Base-by-base conservation (phyloP, 2,113 vertebrate species). In the Hepsetus odoe region DNA sequence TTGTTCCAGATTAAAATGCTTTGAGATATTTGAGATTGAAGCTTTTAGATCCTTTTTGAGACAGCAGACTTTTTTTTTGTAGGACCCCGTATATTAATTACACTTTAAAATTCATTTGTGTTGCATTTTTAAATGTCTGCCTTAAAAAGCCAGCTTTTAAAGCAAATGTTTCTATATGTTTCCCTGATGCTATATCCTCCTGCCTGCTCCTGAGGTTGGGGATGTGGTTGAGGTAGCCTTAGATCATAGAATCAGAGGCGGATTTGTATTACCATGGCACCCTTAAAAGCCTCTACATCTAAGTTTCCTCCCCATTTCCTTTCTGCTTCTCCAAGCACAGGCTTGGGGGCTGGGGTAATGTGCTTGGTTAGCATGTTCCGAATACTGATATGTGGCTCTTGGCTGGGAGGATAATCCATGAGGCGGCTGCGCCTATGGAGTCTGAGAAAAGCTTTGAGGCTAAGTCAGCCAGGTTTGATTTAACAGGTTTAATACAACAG, bases 221-320 rank as follows among this genome's bases (percentile, higher is more conserved):
- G 67, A 81, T 85, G 72, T 38, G 65, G 38, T 80, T 42, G 58
- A 69, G 68, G 64, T 61, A 32, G 64, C 68, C 69, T 64, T 35
- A 74, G 71, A 62, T 62, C 55, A 74, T 53, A 73, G 40, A 76
- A 74, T 75, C 42, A 68, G 14, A 69, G 12, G 26, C 9, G 42
- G 33, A 73, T 81, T 77, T 81, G 73, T 71, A 80, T 81, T 77
- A 74, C 73, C 12, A 35, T 18, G 53, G 28, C 44, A 44, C 44
- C 59, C 42, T 68, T 76, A 80, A 79, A 80, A 77, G 55, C 59
- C 71, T 62, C 20, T 61, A 51, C 55, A 80, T 80, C 32, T 5
- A 56, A 80, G 53, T 72, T 80, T 72, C 76, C 44, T 72, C 46
- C 61, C 72, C 26, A 61, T 83, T 80, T 76, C 59, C 51, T 72